Base-by-base conservation (phyloP, 1,140 invertebrate species). In the Drosophila simulans region DNA sequence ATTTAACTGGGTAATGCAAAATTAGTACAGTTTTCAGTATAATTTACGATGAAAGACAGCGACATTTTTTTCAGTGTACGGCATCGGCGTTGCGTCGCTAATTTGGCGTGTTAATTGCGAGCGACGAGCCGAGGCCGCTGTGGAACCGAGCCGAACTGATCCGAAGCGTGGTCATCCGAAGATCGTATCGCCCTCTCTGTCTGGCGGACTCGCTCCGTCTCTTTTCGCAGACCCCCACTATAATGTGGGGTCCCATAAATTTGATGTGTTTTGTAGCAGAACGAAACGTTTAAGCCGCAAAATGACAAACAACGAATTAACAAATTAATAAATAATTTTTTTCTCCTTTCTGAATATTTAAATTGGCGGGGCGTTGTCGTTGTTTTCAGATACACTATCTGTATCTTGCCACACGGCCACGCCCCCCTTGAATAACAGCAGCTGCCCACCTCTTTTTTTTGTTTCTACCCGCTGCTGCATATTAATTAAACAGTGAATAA, bases 261-360 rank as follows among this genome's bases (percentile, higher is more conserved):
- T 91, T 78, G 39, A 60, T 88, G 80, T 83, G 80, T 83, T 91
- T 71, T 75, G 80, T 81, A 77, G 82, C 88, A 88, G 82, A 91
- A 91, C 88, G 88, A 91, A 91, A 91, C 88, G 88, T 83, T 91
- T 91, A 91, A 91, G 88, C 88, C 82, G 77, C 88, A 63, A 91
- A 91, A 91, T 91, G 88, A 91, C 88, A 91, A 91, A 91, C 88
- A 88, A 75, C 88, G 88, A 91, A 88, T 91, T 91, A 91, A 91
- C 88, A 91, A 91, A 91, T 91, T 91, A 91, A 91, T 91, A 91
- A 91, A 91, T 91, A 88, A 88, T 83, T 68, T 39, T 39, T 37
- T 20, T 35, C 7, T 37, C 10, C 43, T 56, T 13, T 43, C 42
- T 37, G 60, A 55, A 42, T 56, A 55, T 81, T 75, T 65, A 73